Evolutionary conservation across 1,140 invertebrate species (phyloP).

Genomic region (Fopius arisanus): DNA sequence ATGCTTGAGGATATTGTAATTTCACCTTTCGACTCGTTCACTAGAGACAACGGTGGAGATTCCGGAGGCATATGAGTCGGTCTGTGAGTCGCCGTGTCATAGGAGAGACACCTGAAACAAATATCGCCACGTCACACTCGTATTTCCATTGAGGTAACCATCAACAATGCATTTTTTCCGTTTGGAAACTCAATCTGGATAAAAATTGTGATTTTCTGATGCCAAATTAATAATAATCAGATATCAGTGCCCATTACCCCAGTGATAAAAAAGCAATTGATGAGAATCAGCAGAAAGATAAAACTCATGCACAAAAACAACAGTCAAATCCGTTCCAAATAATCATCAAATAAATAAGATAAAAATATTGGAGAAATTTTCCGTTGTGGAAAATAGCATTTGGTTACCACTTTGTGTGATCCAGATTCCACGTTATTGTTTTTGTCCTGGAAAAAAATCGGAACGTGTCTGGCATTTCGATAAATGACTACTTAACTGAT

Average conservation of each 20-base stretch:
- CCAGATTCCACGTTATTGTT: conserved; percentile 83
- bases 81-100: conserved; percentile 73
- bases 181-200: not conserved
- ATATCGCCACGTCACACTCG: conserved; percentile 18
- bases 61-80: conserved; percentile 65
- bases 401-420: conserved; percentile 77
- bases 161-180: conserved; percentile 2
- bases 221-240: too few relatives aligned
- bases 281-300: too few relatives aligned
- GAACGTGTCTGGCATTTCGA: conserved; percentile 15
- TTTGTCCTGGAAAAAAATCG: conserved; percentile 78
- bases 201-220: too few relatives aligned
- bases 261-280: too few relatives aligned
- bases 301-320: not conserved
- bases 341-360: conserved; percentile 12
- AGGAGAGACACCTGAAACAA: conserved; percentile 77
- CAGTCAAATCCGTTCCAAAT: not conserved
- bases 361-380: not conserved
- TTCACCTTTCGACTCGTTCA: conserved; percentile 66
- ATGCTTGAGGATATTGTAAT: not conserved
- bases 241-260: too few relatives aligned
- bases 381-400: conserved; percentile 10
- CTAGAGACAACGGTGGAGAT: conserved; percentile 69
- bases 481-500: too few relatives aligned
- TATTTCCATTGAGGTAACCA: not conserved